phyloP scores from a whole-genome alignment of 2,113 vertebrate genomes.

The Notechis scutatus region DNA sequence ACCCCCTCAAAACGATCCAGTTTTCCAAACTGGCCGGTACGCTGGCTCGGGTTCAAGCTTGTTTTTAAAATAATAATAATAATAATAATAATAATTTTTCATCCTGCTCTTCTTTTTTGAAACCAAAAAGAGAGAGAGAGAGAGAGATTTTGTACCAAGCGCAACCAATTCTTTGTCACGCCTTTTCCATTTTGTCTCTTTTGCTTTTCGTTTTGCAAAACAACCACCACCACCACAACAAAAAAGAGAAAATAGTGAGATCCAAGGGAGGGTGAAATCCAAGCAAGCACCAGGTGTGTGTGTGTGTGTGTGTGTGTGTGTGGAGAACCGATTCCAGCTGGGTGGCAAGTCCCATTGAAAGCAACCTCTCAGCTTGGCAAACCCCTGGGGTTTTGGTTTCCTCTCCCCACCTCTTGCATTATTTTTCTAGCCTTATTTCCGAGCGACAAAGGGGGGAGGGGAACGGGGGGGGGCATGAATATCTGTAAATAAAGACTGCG shows the following conservation, averaged over 20 bases:
- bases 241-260: neutral
- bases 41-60: neutral
- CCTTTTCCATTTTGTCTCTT: neutral
- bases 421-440: slow-evolving; percentile 7
- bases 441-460: neutral
- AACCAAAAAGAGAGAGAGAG: neutral
- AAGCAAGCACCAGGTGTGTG: too few species aligned
- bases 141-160: neutral
- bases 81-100: neutral
- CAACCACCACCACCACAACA: too few species aligned
- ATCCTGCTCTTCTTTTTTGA: neutral
- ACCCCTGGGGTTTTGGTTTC: neutral
- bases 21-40: too few species aligned
- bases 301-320: too few species aligned
- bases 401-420: neutral
- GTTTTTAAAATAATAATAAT: neutral
- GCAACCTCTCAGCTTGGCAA: accelerated
- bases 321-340: neutral
- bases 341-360: neutral
- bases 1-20: neutral
- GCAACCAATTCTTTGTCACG: neutral
- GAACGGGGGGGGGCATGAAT: neutral
- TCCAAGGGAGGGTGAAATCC: neutral
- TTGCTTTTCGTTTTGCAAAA: neutral
- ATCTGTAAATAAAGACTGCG: slow-evolving; percentile 46